A percentile compares a stretch with the other conserved stretches of the same genome.
Evolutionary conservation across 2,113 vertebrate species (phyloP).

Genomic region (Tretioscincus oriximinensis): DNA sequence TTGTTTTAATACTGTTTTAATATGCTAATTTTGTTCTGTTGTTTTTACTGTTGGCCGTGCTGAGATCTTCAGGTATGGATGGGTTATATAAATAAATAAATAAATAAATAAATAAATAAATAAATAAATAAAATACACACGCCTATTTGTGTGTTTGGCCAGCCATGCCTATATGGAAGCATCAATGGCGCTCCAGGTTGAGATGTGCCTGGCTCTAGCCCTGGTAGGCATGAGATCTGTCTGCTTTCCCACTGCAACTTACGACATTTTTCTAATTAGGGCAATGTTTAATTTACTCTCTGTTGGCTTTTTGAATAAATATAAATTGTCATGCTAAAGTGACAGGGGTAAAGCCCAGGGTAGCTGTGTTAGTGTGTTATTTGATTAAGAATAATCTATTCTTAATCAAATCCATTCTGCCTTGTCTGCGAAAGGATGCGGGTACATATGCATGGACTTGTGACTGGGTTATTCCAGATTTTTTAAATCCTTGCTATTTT

Average conservation of each 20-base stretch:
- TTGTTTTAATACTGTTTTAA: too few relatives aligned
- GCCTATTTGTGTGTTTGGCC: conserved; percentile 13
- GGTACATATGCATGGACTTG: too few relatives aligned
- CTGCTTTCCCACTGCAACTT: conserved; percentile 75
- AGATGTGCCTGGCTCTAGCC: conserved; percentile 60
- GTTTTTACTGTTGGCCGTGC: too few relatives aligned
- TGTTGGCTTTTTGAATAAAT: conserved; percentile 84
- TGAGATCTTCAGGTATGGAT: too few relatives aligned
- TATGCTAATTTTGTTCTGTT: too few relatives aligned
- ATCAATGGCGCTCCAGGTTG: conserved; percentile 50
- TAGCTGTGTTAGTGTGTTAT: conserved; percentile 75
- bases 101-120: too few relatives aligned
- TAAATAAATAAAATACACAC: too few relatives aligned
- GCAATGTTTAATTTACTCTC: conserved; percentile 86
- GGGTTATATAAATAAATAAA: too few relatives aligned
- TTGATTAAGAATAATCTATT: conserved; percentile 78
- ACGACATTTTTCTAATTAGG: conserved; percentile 85
- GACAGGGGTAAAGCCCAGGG: conserved; percentile 84
- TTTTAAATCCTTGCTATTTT: too few relatives aligned
- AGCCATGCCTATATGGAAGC: conserved; percentile 28
- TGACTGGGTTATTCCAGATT: too few relatives aligned
- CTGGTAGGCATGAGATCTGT: conserved; percentile 74
- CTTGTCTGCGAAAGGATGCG: conserved; percentile 44
- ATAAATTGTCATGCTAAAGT: conserved; percentile 84
- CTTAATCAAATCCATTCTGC: conserved; percentile 87